Evolutionary conservation across 2,113 vertebrate genomes (phyloP).

Genomic region (Reinhardtius hippoglossoides): DNA sequence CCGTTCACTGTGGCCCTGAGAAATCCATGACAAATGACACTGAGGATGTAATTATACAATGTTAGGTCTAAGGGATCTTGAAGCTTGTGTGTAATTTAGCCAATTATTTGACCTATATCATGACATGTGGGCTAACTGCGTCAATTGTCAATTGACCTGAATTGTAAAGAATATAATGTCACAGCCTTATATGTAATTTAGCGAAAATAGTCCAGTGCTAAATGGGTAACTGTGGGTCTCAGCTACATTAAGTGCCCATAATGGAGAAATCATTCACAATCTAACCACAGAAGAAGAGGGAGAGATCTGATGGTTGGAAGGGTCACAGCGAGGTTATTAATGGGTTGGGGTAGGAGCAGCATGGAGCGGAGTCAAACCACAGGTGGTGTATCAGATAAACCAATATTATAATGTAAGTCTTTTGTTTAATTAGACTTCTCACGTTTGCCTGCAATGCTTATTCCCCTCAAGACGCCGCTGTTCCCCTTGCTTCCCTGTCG

Average conservation of each 20-base stretch:
- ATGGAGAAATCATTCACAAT: slow-evolving; percentile 59
- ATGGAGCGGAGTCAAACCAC: slow-evolving; percentile 36
- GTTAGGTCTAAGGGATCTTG: slow-evolving; percentile 26
- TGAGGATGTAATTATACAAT: slow-evolving; percentile 35
- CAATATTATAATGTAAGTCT: slow-evolving; percentile 43
- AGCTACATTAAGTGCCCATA: slow-evolving; percentile 32
- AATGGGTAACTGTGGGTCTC: slow-evolving; percentile 24
- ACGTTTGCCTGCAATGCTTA: slow-evolving; percentile 76
- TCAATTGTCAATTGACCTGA: slow-evolving; percentile 59
- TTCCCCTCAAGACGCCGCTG: slow-evolving; percentile 78
- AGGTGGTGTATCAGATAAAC: slow-evolving; percentile 44
- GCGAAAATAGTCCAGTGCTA: slow-evolving; percentile 32
- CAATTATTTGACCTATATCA: slow-evolving; percentile 49
- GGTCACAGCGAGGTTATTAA: slow-evolving; percentile 55
- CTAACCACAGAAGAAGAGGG: slow-evolving; percentile 45
- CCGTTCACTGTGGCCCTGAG: slow-evolving; percentile 15
- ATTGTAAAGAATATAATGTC: slow-evolving; percentile 27
- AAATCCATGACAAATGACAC: slow-evolving; percentile 49
- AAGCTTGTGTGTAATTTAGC: slow-evolving; percentile 35
- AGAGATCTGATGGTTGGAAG: slow-evolving; percentile 47
- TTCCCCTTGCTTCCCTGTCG: slow-evolving; percentile 69
- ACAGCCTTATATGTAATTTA: slow-evolving; percentile 14
- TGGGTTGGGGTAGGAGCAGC: slow-evolving; percentile 23
- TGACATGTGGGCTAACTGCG: slow-evolving; percentile 36
- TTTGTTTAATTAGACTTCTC: slow-evolving; percentile 77